These are phyloP conservation scores for Atherinomorus stipes DNA, from an alignment of 2,113 vertebrate species.

Conservation along the genomic window DNA sequence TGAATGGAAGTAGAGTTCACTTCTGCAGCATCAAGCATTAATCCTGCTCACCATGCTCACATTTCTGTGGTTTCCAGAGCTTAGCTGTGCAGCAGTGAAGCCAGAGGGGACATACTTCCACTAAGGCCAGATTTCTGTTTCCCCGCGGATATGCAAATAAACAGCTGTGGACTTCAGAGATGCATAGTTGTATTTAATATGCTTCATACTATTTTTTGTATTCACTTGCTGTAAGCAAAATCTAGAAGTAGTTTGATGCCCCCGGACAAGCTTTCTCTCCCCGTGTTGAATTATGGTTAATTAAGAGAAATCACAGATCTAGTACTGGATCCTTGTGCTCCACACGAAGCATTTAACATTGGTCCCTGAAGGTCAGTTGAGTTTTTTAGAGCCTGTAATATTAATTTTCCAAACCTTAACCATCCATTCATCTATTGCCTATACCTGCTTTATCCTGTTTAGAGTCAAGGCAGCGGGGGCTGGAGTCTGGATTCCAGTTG, in stretches of 20 bases:
- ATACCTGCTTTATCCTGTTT: too few species aligned
- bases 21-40: conserved; percentile 33
- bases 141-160: neutral
- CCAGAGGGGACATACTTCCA: conserved; percentile 1
- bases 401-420: too few species aligned
- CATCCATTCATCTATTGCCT: too few species aligned
- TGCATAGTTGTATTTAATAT: neutral
- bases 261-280: too few species aligned
- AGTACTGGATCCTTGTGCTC: neutral
- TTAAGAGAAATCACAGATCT: neutral
- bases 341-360: neutral
- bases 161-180: neutral
- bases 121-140: neutral
- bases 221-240: neutral
- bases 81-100: neutral
- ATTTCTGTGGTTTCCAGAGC: conserved; percentile 45
- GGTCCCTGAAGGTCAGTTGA: neutral
- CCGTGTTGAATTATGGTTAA: too few species aligned
- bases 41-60: conserved; percentile 31
- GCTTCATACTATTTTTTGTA: neutral
- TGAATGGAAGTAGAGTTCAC: conserved; percentile 2
- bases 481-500: too few species aligned
- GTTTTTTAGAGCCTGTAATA: too few species aligned
- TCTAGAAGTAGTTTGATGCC: too few species aligned
- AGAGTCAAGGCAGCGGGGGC: too few species aligned